Percentiles rank a stretch among this genome's conserved stretches.
These are phyloP conservation scores for Margarornis squamiger DNA, from an alignment of 2,797 vertebrate genomes.

Conservation along the genomic window DNA sequence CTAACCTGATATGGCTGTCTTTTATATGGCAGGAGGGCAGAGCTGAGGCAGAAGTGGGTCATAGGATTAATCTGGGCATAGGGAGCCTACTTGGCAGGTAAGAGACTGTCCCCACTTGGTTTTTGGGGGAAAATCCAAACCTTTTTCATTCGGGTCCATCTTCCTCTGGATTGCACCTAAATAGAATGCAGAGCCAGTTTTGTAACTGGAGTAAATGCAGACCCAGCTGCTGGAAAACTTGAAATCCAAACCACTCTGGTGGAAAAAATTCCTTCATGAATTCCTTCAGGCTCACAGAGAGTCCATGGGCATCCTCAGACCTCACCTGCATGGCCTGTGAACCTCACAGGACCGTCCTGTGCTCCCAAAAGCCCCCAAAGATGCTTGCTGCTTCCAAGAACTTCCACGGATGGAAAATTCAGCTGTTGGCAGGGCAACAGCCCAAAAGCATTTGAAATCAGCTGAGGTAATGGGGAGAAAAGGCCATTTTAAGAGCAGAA, in stretches of 20 bases:
- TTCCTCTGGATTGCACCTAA: neutral
- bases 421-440: neutral
- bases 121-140: neutral
- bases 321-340: neutral
- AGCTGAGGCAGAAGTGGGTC: neutral
- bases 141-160: neutral
- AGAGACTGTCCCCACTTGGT: neutral
- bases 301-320: neutral
- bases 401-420: neutral
- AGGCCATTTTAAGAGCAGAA: neutral
- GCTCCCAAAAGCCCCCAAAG: neutral
- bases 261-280: neutral
- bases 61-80: neutral
- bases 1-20: fast-evolving
- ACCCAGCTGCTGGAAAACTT: neutral
- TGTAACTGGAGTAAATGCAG: neutral
- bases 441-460: neutral
- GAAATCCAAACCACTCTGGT: neutral
- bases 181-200: no score
- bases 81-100: neutral
- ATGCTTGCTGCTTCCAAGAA: neutral
- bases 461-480: neutral
- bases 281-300: neutral
- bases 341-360: neutral
- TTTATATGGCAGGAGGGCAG: fast-evolving